A percentile compares a stretch with the other conserved stretches of the same genome.
phyloP scores from a whole-genome alignment of 2,888 invertebrate genomes.

The Metallyticus violacea region DNA sequence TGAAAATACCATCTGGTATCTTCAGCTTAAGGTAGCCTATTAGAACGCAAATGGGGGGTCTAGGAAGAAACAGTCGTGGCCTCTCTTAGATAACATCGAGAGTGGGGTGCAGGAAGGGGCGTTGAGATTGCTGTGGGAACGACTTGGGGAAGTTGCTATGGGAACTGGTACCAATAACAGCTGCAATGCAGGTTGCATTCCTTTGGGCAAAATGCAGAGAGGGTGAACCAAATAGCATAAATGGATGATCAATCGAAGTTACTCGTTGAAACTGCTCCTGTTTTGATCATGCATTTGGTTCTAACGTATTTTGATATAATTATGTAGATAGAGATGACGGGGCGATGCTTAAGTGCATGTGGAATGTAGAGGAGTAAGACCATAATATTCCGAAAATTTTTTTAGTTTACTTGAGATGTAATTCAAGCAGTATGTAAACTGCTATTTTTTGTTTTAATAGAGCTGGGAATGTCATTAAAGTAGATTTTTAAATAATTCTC shows the following conservation, averaged over 20 bases:
- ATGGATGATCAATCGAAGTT: background rate
- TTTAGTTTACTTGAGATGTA: no score
- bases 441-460: no score
- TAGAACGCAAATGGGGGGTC: background rate
- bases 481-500: no score
- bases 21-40: background rate
- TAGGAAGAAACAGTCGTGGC: background rate
- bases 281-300: no score
- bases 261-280: no score
- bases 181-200: background rate
- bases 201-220: background rate
- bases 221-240: background rate
- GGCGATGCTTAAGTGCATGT: no score
- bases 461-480: no score
- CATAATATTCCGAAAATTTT: background rate
- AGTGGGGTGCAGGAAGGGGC: no score
- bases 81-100: background rate
- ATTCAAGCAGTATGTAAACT: no score
- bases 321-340: no score
- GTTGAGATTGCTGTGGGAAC: background rate
- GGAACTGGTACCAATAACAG: background rate
- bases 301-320: no score
- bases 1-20: background rate
- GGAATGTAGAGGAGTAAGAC: background rate
- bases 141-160: background rate